These are phyloP conservation scores for Recurvirostra avosetta DNA, from an alignment of 2,113 vertebrate species.

Conservation along the genomic window DNA sequence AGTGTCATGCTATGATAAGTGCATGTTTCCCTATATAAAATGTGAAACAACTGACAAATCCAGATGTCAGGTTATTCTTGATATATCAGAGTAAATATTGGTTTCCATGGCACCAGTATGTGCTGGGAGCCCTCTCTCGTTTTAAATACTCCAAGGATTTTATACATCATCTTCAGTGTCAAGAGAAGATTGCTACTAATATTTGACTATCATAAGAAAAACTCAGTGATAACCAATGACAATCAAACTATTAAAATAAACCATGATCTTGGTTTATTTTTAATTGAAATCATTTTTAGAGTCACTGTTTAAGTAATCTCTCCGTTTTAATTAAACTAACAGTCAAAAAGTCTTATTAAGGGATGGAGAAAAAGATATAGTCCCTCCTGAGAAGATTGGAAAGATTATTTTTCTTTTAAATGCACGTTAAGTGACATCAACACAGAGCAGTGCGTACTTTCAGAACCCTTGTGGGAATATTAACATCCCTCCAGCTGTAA, in stretches of 20 bases:
- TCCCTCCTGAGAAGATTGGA: neutral
- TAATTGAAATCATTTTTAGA: constrained; percentile 50
- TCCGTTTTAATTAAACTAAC: constrained; percentile 8
- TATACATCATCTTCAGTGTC: neutral
- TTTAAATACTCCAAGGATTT: constrained; percentile 14
- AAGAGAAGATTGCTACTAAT: neutral
- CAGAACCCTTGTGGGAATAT: constrained; percentile 10
- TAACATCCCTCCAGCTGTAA: neutral
- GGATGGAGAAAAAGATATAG: neutral
- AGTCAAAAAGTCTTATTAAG: neutral
- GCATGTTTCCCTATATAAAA: neutral
- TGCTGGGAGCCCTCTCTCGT: neutral
- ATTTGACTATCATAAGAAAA: constrained; percentile 11
- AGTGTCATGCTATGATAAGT: neutral
- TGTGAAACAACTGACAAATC: neutral
- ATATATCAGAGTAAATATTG: constrained; percentile 21
- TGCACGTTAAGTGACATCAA: neutral
- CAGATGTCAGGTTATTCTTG: neutral
- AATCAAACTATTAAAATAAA: constrained; percentile 20
- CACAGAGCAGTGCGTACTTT: neutral
- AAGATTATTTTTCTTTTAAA: constrained; percentile 30
- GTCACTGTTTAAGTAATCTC: constrained; percentile 5
- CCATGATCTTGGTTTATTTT: constrained; percentile 37
- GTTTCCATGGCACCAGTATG: constrained; percentile 4
- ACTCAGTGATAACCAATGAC: neutral